Base-by-base conservation (phyloP, 2,113 vertebrate species). In the Austrofundulus limnaeus region DNA sequence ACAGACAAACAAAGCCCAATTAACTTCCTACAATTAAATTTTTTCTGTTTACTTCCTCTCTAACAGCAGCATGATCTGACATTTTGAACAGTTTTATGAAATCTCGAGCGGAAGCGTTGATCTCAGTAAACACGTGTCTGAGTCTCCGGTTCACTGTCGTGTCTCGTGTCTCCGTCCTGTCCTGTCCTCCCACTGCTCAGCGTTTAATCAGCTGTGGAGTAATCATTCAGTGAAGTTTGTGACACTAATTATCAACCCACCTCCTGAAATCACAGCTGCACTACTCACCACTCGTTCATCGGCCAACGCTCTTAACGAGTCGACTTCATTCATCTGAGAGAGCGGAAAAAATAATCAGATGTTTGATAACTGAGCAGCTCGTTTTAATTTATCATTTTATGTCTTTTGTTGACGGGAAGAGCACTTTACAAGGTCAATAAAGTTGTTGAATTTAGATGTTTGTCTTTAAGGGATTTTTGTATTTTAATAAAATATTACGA, bases 171-270 rank as follows among this genome's bases (percentile, higher is more conserved):
- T 20, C n/a, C 31, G 34, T 67, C 37, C 77, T 64, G 66, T 73
- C 64, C 56, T 37, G 68, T 66, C 67, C 72, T 51, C 78, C 78
- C 46, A 57, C 53, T 34, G 72, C 49, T 67, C 59, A 64, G 66
- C 6, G 17, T 78, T 48, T 45, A 38, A 67, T 51, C 17, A 2
- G 24, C 64, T 48, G 71, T 9, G 25, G 56, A 57, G 70, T 80
- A 61, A 83, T 68, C 74, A 46, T 52, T 45, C 25, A 23, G 37
- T 57, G 12, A 47, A 49, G 51, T 50, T 59, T 11, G 17, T 77
- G 59, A 53, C 1, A 52, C 31, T 66, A 51, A 70, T 71, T 70
- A 68, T 58, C 59, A 49, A 43, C 78, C 68, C 71, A 72, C 78
- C 53, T 56, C 19, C 56, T 57, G 58, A 49, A 8, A 5, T 20